Evolutionary conservation across 2,888 invertebrate genomes (phyloP).

Genomic region (Dicyrtoma fusca): DNA sequence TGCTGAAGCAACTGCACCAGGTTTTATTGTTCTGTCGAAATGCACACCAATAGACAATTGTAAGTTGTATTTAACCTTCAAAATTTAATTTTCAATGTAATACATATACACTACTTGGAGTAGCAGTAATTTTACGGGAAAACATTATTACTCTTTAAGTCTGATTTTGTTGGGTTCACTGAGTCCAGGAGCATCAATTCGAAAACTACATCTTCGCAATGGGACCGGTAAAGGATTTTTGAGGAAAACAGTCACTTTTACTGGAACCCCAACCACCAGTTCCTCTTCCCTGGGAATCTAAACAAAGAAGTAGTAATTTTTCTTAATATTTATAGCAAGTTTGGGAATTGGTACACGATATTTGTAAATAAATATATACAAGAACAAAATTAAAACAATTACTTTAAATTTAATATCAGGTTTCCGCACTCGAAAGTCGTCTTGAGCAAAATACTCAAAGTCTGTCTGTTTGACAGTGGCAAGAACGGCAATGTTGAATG

Average conservation of each 20-base stretch:
- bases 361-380: not conserved
- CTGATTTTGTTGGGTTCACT: conserved; percentile 73
- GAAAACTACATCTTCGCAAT: conserved; percentile 75
- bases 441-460: conserved; percentile 85
- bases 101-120: too few relatives aligned
- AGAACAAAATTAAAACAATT: not conserved
- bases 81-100: too few relatives aligned
- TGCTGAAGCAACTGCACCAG: conserved; percentile 71
- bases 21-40: conserved; percentile 67
- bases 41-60: not conserved
- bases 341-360: too few relatives aligned
- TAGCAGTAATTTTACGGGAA: not conserved
- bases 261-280: conserved; percentile 62
- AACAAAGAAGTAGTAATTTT: not conserved
- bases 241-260: conserved; percentile 69
- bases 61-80: not conserved
- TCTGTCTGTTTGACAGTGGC: conserved; percentile 78
- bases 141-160: conserved; percentile 67
- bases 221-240: conserved; percentile 81
- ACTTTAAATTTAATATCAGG: conserved; percentile 80
- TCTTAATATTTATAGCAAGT: not conserved
- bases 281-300: conserved; percentile 57
- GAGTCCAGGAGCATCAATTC: conserved; percentile 80
- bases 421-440: conserved; percentile 84
- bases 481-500: conserved; percentile 81